These are phyloP conservation scores for Drosophila neocordata DNA, from an alignment of 1,140 invertebrate genomes.

Conservation along the genomic window DNA sequence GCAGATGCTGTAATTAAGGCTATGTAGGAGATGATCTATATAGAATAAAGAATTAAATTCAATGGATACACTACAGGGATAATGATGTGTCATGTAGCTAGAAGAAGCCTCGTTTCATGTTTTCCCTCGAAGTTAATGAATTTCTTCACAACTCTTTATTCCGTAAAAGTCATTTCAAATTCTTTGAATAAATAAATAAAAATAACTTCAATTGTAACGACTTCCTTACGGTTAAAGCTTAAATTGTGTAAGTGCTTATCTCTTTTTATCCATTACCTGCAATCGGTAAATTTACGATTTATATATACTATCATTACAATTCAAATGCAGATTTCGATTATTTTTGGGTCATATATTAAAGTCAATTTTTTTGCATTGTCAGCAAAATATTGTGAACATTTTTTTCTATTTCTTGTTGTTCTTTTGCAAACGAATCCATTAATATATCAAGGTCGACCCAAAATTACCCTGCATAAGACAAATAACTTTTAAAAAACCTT, in stretches of 20 bases:
- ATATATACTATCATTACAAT: neutral
- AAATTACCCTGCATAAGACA: too few relatives aligned
- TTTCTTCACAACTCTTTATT: too few relatives aligned
- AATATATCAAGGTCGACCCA: too few relatives aligned
- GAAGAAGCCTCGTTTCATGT: too few relatives aligned
- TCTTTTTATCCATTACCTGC: neutral
- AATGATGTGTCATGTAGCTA: too few relatives aligned
- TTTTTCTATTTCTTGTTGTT: neutral
- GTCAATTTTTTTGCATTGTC: conserved; percentile 1
- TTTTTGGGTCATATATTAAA: conserved; percentile 29
- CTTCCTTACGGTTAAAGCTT: too few relatives aligned
- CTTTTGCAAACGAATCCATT: neutral
- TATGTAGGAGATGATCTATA: neutral
- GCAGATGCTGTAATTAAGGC: conserved; percentile 54
- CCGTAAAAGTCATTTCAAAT: too few relatives aligned
- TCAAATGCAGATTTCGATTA: conserved; percentile 17
- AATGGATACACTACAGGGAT: neutral
- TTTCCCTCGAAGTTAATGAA: too few relatives aligned
- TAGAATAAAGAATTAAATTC: neutral
- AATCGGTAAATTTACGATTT: neutral
- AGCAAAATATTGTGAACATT: conserved; percentile 5
- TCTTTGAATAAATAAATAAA: too few relatives aligned
- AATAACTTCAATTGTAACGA: too few relatives aligned
- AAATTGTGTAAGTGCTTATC: too few relatives aligned
- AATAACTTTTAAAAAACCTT: too few relatives aligned